A percentile compares a stretch with the other conserved stretches of the same genome.
Evolutionary conservation across 1,140 invertebrate genomes (phyloP).

Genomic region (Penaeus indicus): DNA sequence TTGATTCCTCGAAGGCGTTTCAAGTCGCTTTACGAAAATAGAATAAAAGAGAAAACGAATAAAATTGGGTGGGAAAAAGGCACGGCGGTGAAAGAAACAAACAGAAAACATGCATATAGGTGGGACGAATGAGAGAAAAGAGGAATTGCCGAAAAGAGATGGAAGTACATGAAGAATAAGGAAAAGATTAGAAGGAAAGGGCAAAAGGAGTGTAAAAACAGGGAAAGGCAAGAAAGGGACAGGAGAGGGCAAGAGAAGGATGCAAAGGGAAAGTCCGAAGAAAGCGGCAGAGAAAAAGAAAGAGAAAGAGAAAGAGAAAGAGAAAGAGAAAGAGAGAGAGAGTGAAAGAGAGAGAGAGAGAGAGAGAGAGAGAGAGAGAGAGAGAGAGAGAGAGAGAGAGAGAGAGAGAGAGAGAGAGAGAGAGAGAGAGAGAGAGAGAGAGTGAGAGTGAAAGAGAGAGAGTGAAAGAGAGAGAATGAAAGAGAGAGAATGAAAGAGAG

Average conservation of each 20-base stretch:
- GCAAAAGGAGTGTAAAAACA: neutral
- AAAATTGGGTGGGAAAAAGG: neutral
- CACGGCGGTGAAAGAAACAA: no score
- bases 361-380: neutral
- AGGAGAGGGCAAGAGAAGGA: neutral
- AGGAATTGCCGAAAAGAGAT: no score
- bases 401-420: no score
- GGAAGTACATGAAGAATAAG: no score
- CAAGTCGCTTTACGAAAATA: neutral
- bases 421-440: no score
- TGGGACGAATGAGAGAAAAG: no score
- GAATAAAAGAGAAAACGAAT: neutral
- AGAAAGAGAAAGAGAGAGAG: neutral
- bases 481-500: neutral
- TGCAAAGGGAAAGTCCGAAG: no score
- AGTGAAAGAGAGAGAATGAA: neutral
- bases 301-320: neutral
- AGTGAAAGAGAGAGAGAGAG: conserved; percentile 18
- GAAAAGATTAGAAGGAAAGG: no score
- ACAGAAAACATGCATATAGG: no score
- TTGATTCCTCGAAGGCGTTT: neutral
- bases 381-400: no score
- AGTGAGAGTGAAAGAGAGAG: neutral
- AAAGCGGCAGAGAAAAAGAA: neutral
- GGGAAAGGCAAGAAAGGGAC: neutral